phyloP scores from a whole-genome alignment of 2,797 vertebrate genomes.

The Petrocephalus schoutedeni region DNA sequence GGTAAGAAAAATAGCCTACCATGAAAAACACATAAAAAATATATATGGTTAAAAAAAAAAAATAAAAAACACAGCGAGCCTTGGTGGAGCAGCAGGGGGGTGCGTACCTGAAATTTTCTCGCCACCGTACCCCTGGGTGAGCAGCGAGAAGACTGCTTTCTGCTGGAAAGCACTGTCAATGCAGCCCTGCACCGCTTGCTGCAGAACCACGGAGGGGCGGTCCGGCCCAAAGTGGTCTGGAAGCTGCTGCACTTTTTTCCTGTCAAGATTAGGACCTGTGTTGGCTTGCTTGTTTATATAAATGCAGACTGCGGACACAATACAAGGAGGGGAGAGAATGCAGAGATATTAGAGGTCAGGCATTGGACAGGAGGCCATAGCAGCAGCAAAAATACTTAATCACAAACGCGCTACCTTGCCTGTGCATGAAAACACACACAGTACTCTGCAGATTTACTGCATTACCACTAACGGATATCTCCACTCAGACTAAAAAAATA shows the following conservation, averaged over 20 bases:
- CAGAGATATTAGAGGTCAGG: slow-evolving; percentile 28
- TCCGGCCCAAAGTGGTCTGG: slow-evolving; percentile 89
- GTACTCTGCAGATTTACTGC: background rate
- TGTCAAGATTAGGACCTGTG: slow-evolving; percentile 85
- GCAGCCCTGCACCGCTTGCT: slow-evolving; percentile 92
- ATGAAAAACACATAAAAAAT: background rate
- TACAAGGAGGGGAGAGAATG: slow-evolving; percentile 26
- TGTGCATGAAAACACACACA: background rate
- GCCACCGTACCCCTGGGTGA: slow-evolving; percentile 88
- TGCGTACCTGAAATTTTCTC: slow-evolving; percentile 87
- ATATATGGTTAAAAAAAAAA: background rate
- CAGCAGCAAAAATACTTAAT: background rate
- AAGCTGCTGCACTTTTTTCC: slow-evolving; percentile 89
- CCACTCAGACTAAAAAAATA: background rate
- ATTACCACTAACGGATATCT: background rate
- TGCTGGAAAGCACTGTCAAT: slow-evolving; percentile 92
- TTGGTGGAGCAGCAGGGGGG: slow-evolving; percentile 31
- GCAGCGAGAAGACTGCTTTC: slow-evolving; percentile 87
- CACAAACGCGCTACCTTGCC: background rate
- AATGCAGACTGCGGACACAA: slow-evolving; percentile 76
- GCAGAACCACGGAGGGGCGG: slow-evolving; percentile 77
- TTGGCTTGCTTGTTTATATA: slow-evolving; percentile 92
- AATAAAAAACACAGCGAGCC: background rate
- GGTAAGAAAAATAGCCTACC: slow-evolving; percentile 42
- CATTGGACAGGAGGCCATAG: slow-evolving; percentile 13